Conservation (phyloP, 2,113 vertebrate genomes). For the Aptenodytes forsteri region DNA sequence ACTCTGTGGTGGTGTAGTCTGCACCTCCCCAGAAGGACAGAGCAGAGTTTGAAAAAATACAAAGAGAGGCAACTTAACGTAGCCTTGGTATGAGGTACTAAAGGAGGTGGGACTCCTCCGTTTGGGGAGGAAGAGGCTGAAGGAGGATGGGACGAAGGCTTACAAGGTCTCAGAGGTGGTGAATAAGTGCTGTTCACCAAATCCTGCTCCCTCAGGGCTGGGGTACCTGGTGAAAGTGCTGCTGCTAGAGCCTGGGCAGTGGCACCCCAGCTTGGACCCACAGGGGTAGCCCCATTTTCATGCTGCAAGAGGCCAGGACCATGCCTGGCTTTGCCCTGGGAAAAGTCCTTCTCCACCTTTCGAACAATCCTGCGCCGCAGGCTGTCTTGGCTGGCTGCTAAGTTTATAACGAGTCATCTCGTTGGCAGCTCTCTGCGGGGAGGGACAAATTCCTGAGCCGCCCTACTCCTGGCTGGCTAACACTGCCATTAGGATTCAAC, state of each 20-base stretch:
- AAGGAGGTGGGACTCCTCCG: neutral
- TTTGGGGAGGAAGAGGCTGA: neutral
- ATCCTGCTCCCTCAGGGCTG: neutral
- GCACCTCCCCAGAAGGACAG: neutral
- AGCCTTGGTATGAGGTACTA: neutral
- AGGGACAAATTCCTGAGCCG: conserved; percentile 39
- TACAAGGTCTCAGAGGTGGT: neutral
- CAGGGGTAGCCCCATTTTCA: neutral
- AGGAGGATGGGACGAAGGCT: neutral
- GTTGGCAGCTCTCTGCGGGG: conserved; percentile 25
- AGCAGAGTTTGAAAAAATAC: neutral
- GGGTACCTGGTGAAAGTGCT: neutral
- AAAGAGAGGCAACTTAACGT: neutral
- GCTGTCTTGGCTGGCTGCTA: conserved; percentile 28
- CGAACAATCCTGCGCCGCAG: neutral
- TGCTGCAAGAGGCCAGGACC: neutral
- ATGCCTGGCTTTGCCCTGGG: neutral
- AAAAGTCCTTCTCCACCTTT: conserved; percentile 2
- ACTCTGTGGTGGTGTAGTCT: neutral
- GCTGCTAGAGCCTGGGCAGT: neutral
- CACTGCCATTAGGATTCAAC: neutral
- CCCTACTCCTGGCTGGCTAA: neutral
- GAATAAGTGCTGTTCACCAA: neutral
- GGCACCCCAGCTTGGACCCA: neutral
- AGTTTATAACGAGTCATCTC: conserved; percentile 6